phyloP scores from a whole-genome alignment of 1,140 invertebrate genomes.

The Neodiprion pinetum region DNA sequence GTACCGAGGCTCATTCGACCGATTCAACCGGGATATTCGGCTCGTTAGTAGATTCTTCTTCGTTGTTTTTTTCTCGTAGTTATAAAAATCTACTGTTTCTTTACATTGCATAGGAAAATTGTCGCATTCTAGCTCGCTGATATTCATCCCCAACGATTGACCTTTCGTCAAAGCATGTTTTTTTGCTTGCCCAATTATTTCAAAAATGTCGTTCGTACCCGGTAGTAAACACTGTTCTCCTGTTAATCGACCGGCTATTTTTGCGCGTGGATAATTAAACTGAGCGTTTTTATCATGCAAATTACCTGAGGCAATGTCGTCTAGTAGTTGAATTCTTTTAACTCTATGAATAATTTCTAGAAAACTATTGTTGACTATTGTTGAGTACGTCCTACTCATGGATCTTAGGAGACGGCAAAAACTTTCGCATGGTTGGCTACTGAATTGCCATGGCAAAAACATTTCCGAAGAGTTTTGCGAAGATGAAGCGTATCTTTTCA shows the following conservation, averaged over 20 bases:
- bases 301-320: constrained; percentile 17
- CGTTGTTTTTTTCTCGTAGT: background rate
- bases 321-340: constrained; percentile 20
- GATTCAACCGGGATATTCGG: background rate
- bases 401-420: constrained; percentile 24
- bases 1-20: background rate
- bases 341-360: constrained; percentile 22
- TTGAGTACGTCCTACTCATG: constrained; percentile 20
- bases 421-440: constrained; percentile 27
- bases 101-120: background rate
- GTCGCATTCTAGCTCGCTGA: constrained; percentile 6
- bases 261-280: constrained; percentile 17
- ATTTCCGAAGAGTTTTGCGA: background rate
- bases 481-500: constrained; percentile 9
- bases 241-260: background rate
- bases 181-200: constrained; percentile 11
- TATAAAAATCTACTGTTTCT: constrained; percentile 10
- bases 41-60: background rate
- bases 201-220: background rate
- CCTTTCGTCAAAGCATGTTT: constrained; percentile 5
- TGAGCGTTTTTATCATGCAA: background rate
- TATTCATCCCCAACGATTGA: constrained; percentile 1
- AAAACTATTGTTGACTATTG: constrained; percentile 22
- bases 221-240: constrained; percentile 14
- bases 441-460: constrained; percentile 23